Conservation (phyloP, 1,140 invertebrate genomes). For the Drosophila bifasciata region DNA sequence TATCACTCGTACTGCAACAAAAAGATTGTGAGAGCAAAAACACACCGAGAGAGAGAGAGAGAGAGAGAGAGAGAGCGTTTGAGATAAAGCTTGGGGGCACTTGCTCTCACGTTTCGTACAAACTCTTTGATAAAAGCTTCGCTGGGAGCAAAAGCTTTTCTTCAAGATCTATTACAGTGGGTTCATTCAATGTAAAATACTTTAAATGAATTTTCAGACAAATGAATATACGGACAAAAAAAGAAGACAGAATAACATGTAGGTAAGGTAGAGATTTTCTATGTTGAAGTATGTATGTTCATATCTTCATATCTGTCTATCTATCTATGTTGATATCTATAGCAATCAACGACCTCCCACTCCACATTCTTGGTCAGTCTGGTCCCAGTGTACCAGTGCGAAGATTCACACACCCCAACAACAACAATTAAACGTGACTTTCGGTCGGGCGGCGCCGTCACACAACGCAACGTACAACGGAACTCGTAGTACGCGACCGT, state of each 20-base stretch:
- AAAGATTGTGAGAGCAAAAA: constrained; percentile 10
- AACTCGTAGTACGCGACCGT: constrained; percentile 52
- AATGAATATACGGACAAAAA: no score
- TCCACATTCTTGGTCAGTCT: no score
- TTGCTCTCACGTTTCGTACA: constrained; percentile 46
- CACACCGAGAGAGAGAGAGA: constrained; percentile 25
- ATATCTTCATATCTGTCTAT: no score
- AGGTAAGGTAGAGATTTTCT: no score
- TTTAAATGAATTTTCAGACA: no score
- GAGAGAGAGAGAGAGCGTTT: constrained; percentile 12
- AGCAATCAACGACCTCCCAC: no score
- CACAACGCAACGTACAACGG: constrained; percentile 31
- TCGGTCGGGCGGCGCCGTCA: constrained; percentile 32
- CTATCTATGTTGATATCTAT: not conserved
- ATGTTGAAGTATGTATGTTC: no score
- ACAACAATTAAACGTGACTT: constrained; percentile 52
- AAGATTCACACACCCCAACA: constrained; percentile 32
- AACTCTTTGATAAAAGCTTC: constrained; percentile 54
- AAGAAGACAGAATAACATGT: no score
- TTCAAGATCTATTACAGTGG: constrained; percentile 36
- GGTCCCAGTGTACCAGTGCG: constrained; percentile 10
- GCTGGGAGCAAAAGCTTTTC: constrained; percentile 43
- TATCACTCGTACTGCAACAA: constrained; percentile 47
- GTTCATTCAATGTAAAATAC: not conserved
- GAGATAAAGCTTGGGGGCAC: constrained; percentile 10